A percentile compares a stretch with the other conserved stretches of the same genome.
phyloP scores from a whole-genome alignment of 2,888 invertebrate species.

The Hirudinaria manillensis region DNA sequence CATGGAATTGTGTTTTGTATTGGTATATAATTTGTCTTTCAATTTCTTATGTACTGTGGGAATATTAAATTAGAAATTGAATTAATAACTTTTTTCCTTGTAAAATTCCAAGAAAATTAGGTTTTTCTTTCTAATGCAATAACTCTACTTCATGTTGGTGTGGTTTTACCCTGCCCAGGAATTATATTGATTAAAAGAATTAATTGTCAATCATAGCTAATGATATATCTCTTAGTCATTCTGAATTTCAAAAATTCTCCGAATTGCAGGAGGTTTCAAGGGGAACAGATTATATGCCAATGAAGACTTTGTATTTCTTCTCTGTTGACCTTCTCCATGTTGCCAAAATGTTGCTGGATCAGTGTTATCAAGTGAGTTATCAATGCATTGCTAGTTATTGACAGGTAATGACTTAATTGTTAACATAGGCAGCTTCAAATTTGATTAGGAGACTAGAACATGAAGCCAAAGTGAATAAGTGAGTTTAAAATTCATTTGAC shows the following conservation, averaged over 20 bases:
- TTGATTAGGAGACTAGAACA: constrained; percentile 4
- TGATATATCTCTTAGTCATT: too few relatives aligned
- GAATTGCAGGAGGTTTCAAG: constrained; percentile 13
- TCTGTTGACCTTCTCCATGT: constrained; percentile 6
- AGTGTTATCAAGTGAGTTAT: constrained; percentile 10
- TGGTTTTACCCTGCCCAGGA: too few relatives aligned
- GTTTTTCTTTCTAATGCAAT: too few relatives aligned
- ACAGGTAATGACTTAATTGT: neutral
- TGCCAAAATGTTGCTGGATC: constrained; percentile 11
- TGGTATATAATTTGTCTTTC: too few relatives aligned
- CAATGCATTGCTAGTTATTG: neutral
- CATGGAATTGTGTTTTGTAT: too few relatives aligned
- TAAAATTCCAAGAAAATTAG: too few relatives aligned
- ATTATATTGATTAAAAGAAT: too few relatives aligned
- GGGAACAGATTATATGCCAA: neutral
- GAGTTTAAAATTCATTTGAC: neutral
- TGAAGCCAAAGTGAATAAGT: constrained; percentile 3
- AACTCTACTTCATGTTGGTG: too few relatives aligned
- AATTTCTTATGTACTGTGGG: too few relatives aligned
- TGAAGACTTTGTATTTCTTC: constrained; percentile 15
- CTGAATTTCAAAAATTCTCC: neutral
- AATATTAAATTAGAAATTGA: too few relatives aligned
- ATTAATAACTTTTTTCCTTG: too few relatives aligned
- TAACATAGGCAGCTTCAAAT: constrained; percentile 14
- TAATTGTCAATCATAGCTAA: too few relatives aligned